Conservation (phyloP, 2,113 vertebrate genomes). For the Beaufortia kweichowensis region DNA sequence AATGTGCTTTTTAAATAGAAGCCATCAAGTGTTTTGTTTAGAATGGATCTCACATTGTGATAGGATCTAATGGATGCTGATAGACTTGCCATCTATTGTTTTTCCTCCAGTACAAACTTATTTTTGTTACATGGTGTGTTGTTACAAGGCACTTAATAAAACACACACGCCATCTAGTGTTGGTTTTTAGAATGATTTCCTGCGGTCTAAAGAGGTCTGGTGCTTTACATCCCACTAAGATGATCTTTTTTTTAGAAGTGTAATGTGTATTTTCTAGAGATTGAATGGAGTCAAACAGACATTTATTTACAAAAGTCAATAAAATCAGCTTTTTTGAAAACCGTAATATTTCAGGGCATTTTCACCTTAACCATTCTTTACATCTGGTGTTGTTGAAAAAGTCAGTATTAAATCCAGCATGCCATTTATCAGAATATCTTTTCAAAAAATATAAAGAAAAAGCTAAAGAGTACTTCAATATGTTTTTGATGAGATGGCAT, state of each 20-base stretch:
- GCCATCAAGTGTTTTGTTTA: conserved; percentile 6
- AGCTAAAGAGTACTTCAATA: neutral
- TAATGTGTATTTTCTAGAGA: neutral
- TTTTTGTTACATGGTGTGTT: neutral
- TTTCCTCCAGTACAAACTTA: neutral
- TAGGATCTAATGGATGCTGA: conserved; percentile 3
- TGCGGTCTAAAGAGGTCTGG: neutral
- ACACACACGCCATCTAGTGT: conserved; percentile 65
- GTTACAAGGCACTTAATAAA: conserved; percentile 6
- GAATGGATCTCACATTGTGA: neutral
- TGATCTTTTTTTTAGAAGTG: neutral
- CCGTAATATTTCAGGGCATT: too few species aligned
- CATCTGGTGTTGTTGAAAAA: too few species aligned
- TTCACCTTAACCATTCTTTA: too few species aligned
- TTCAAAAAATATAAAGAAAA: too few species aligned
- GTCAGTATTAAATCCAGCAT: too few species aligned
- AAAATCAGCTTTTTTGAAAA: too few species aligned
- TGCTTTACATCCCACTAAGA: neutral
- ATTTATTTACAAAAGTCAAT: too few species aligned
- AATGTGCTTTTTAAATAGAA: conserved; percentile 2
- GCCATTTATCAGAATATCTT: too few species aligned
- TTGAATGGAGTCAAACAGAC: too few species aligned
- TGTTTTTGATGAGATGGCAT: neutral
- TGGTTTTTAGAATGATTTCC: conserved; percentile 44
- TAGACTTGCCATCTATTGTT: neutral